Conservation (phyloP, 2,797 vertebrate genomes). For the Strix occidentalis region DNA sequence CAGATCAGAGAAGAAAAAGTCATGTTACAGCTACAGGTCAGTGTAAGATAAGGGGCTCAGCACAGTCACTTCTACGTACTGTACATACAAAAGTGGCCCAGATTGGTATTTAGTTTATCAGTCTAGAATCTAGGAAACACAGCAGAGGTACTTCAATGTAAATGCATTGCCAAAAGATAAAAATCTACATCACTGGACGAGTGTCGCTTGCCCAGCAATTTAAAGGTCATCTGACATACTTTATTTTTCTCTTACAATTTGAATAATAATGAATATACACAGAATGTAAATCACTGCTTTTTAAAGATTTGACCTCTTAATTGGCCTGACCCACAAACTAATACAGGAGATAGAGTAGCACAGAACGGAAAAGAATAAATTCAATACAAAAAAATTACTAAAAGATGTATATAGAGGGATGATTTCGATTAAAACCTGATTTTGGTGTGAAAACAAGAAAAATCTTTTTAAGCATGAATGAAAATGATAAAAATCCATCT, state of each 20-base stretch:
- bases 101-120: constrained; percentile 58
- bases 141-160: constrained; percentile 58
- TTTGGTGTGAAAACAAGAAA: constrained; percentile 20
- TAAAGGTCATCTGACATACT: constrained; percentile 55
- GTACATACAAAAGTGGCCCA: constrained; percentile 6
- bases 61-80: constrained; percentile 10
- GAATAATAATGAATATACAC: constrained; percentile 2
- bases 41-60: constrained; percentile 50
- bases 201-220: constrained; percentile 48
- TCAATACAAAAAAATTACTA: not conserved
- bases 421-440: constrained; percentile 33
- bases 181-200: constrained; percentile 8
- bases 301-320: constrained; percentile 9
- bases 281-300: not conserved
- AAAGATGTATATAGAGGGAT: not conserved
- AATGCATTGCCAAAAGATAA: constrained; percentile 55
- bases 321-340: constrained; percentile 11
- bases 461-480: constrained; percentile 10
- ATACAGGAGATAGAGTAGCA: not conserved
- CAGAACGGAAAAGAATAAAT: not conserved
- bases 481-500: constrained; percentile 11
- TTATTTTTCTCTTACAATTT: constrained; percentile 15
- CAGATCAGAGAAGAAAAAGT: constrained; percentile 15
- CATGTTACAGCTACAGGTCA: constrained; percentile 50
- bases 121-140: constrained; percentile 48